These are phyloP conservation scores for Callosobruchus maculatus DNA, from an alignment of 2,888 invertebrate genomes.

Conservation along the genomic window DNA sequence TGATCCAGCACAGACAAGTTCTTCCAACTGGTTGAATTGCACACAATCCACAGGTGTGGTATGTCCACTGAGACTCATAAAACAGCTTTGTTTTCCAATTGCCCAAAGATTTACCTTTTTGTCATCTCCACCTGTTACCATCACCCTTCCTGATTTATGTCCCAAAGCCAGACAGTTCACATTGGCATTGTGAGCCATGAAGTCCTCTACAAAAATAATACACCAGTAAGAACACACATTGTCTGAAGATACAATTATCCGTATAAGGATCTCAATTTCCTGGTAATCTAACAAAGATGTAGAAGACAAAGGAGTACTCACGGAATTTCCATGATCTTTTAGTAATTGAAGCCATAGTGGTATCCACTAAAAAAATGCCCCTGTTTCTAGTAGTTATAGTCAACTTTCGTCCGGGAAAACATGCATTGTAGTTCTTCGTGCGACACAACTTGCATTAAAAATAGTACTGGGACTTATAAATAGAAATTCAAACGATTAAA, in stretches of 20 bases:
- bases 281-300: background rate
- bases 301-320: slow-evolving; percentile 51
- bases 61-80: slow-evolving; percentile 94
- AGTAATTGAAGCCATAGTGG: slow-evolving; percentile 43
- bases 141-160: slow-evolving; percentile 85
- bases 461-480: slow-evolving; percentile 27
- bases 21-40: slow-evolving; percentile 90
- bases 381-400: slow-evolving; percentile 7
- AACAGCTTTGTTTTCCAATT: slow-evolving; percentile 89
- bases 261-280: slow-evolving; percentile 2
- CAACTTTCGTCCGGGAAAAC: slow-evolving; percentile 24
- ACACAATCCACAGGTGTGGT: slow-evolving; percentile 93
- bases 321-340: slow-evolving; percentile 82
- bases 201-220: slow-evolving; percentile 66
- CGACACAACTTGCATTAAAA: slow-evolving; percentile 22
- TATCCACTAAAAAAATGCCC: slow-evolving; percentile 8
- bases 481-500: slow-evolving; percentile 23
- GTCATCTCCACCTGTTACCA: slow-evolving; percentile 94
- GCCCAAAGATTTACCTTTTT: slow-evolving; percentile 97
- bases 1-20: slow-evolving; percentile 92
- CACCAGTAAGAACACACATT: background rate
- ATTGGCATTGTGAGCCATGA: slow-evolving; percentile 81
- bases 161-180: slow-evolving; percentile 87
- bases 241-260: background rate
- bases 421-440: slow-evolving; percentile 27